These are phyloP conservation scores for Aulostomus chinensis DNA, from an alignment of 2,797 vertebrate species.

Conservation along the genomic window DNA sequence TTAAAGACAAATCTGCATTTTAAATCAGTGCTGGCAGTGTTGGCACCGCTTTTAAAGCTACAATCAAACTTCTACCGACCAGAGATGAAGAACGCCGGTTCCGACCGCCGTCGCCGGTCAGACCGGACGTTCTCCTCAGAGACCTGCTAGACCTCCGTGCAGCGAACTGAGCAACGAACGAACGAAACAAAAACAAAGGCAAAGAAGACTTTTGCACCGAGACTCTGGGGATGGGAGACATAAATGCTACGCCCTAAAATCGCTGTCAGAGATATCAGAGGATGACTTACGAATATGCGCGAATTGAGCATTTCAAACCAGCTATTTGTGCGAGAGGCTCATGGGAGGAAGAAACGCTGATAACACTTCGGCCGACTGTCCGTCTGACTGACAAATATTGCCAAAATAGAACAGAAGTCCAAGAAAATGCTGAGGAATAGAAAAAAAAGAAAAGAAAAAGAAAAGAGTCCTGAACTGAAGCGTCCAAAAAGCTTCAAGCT, in stretches of 20 bases:
- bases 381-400: conserved; percentile 9
- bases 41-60: conserved; percentile 19
- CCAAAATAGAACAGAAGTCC: conserved; percentile 5
- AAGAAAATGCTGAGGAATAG: conserved; percentile 2
- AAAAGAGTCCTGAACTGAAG: conserved; percentile 4
- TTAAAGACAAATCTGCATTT: conserved; percentile 4
- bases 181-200: neutral
- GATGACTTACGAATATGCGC: conserved; percentile 2
- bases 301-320: too few relatives aligned
- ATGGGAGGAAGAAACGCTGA: conserved; percentile 9
- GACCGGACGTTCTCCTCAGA: neutral
- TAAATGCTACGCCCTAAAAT: too few relatives aligned
- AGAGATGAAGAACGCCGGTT: neutral
- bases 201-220: too few relatives aligned
- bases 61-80: neutral
- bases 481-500: conserved; percentile 6
- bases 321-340: conserved; percentile 3
- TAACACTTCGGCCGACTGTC: neutral
- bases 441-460: conserved; percentile 11
- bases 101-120: too few relatives aligned
- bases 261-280: conserved; percentile 2
- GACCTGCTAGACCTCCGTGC: conserved; percentile 2
- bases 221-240: too few relatives aligned
- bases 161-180: conserved; percentile 2
- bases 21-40: conserved; percentile 37